A percentile compares a stretch with the other conserved stretches of the same genome.
These are phyloP conservation scores for Digitonthophagus gazella DNA, from an alignment of 2,888 invertebrate genomes.

Conservation along the genomic window DNA sequence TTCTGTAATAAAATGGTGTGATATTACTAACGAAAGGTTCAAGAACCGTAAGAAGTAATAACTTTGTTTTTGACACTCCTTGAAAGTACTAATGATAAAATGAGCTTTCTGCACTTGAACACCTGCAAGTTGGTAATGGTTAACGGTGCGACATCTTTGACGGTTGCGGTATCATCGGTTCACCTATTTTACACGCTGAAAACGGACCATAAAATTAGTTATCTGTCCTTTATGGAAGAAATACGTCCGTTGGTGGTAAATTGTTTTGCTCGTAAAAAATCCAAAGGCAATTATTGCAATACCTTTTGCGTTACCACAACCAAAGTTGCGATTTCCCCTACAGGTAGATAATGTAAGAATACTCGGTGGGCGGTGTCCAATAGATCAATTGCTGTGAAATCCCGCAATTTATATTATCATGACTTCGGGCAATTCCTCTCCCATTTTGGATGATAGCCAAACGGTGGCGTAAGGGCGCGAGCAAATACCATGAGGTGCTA, in stretches of 20 bases:
- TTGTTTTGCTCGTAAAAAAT: neutral
- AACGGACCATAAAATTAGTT: neutral
- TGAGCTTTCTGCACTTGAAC: neutral
- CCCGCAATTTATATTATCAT: neutral
- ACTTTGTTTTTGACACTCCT: neutral
- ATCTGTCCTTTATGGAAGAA: neutral
- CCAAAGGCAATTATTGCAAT: neutral
- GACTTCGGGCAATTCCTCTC: neutral
- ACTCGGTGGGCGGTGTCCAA: neutral
- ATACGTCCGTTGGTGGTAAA: neutral
- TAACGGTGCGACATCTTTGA: neutral
- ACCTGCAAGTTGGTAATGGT: neutral
- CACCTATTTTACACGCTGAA: neutral
- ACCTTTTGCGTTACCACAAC: neutral
- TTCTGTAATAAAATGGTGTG: no score
- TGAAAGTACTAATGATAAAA: neutral
- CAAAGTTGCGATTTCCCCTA: neutral
- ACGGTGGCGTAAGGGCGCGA: neutral
- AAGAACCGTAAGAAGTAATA: neutral
- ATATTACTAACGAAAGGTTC: no score
- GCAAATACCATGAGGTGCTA: neutral
- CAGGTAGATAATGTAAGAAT: neutral
- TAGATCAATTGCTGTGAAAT: neutral
- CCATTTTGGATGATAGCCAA: neutral
- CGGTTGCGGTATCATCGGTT: neutral